phyloP scores from a whole-genome alignment of 2,113 vertebrate genomes.

The Corydoras sp. region DNA sequence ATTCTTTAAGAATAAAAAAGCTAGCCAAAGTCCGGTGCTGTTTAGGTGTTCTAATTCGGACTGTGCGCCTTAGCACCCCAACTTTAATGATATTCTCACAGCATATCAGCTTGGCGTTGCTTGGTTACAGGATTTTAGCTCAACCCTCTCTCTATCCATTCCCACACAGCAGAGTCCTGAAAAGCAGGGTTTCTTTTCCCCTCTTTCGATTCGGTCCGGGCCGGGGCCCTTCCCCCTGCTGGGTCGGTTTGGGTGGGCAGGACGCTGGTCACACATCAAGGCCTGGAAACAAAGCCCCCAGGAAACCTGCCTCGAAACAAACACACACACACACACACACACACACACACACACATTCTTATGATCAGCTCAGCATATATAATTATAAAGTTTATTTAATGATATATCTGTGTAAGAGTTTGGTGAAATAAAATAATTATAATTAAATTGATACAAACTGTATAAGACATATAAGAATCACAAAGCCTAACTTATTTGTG shows the following conservation, averaged over 20 bases:
- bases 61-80: slow-evolving; percentile 80
- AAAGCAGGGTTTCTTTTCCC: slow-evolving; percentile 86
- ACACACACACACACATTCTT: slow-evolving; percentile 81
- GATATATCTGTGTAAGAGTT: no score
- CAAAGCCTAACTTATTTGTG: no score
- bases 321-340: slow-evolving; percentile 95
- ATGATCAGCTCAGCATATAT: neutral
- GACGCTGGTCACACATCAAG: slow-evolving; percentile 96
- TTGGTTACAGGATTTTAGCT: slow-evolving; percentile 98
- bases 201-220: slow-evolving; percentile 98
- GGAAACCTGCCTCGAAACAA: slow-evolving; percentile 89
- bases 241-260: slow-evolving; percentile 99
- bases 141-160: slow-evolving; percentile 96
- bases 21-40: slow-evolving; percentile 45
- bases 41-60: slow-evolving; percentile 88
- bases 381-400: no score
- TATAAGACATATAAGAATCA: no score
- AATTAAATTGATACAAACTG: no score
- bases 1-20: slow-evolving; percentile 35
- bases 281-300: slow-evolving; percentile 90
- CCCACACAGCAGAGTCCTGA: slow-evolving; percentile 98
- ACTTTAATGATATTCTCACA: slow-evolving; percentile 98
- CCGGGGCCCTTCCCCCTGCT: slow-evolving; percentile 94
- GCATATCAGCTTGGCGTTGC: slow-evolving; percentile 95
- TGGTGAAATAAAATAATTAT: no score